These are phyloP conservation scores for Meteorus sp. DNA, from an alignment of 1,140 invertebrate genomes.

Conservation along the genomic window DNA sequence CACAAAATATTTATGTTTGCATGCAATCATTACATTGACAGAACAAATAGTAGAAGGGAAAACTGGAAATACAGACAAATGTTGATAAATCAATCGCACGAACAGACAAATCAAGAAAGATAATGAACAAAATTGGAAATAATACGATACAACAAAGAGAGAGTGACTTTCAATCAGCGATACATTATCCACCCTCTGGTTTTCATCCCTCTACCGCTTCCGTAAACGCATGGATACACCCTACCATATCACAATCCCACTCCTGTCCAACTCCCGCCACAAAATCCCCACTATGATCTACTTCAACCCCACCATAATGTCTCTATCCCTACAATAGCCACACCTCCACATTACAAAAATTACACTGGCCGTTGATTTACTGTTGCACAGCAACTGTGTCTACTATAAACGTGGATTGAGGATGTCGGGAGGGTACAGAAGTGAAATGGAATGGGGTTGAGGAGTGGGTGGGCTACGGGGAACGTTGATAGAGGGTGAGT, in stretches of 20 bases:
- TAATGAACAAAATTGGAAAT: conserved; percentile 25
- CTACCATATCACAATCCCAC: conserved; percentile 7
- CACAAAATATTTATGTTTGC: too few species aligned
- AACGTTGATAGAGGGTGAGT: conserved; percentile 4
- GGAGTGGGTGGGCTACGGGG: conserved; percentile 7
- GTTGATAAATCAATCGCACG: too few species aligned
- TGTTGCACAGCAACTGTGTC: conserved; percentile 50
- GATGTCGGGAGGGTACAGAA: conserved; percentile 32
- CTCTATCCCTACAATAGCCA: conserved; percentile 48
- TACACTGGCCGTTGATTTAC: conserved; percentile 60
- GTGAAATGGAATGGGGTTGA: conserved; percentile 26
- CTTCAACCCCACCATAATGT: conserved; percentile 28
- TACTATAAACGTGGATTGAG: too few species aligned
- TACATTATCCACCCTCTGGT: conserved; percentile 23
- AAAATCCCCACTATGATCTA: conserved; percentile 29
- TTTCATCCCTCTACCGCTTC: background rate
- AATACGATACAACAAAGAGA: too few species aligned
- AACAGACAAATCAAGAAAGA: too few species aligned
- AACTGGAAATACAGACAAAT: too few species aligned
- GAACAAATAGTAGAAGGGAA: too few species aligned
- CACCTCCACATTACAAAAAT: conserved; percentile 63
- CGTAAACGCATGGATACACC: background rate
- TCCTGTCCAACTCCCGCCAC: conserved; percentile 20
- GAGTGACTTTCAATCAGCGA: too few species aligned
- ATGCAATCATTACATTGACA: too few species aligned